These are phyloP conservation scores for Melanocharis versteri DNA, from an alignment of 2,113 vertebrate genomes.

Conservation along the genomic window DNA sequence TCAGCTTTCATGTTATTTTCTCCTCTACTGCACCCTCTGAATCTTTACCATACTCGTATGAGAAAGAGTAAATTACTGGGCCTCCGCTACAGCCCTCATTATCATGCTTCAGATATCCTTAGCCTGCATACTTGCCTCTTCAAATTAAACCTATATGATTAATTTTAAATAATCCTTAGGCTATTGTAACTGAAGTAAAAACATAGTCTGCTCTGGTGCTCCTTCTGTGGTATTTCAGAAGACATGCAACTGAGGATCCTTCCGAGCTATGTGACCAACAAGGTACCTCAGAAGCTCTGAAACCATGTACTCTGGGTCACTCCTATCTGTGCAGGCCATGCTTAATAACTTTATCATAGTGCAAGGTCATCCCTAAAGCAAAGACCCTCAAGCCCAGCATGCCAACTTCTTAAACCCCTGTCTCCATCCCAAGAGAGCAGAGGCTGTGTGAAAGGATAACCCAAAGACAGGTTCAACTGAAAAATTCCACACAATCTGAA, in stretches of 20 bases:
- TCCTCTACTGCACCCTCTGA: neutral
- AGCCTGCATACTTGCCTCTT: neutral
- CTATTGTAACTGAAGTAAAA: neutral
- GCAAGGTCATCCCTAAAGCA: neutral
- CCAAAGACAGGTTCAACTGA: neutral
- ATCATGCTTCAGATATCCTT: neutral
- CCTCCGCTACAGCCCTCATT: neutral
- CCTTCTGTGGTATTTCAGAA: neutral
- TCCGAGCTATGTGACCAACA: neutral
- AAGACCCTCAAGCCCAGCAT: neutral
- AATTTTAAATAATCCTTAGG: neutral
- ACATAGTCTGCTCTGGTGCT: neutral
- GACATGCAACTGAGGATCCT: neutral
- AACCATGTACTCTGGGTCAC: neutral
- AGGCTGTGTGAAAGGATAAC: neutral
- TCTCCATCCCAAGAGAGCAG: neutral
- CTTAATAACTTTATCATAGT: neutral
- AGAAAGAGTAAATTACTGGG: neutral
- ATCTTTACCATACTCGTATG: neutral
- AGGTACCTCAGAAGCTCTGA: neutral
- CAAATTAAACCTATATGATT: neutral
- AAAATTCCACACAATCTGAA: neutral
- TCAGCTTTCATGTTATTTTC: neutral
- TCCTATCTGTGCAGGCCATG: neutral
- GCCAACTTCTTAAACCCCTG: neutral